Evolutionary conservation across 1,140 invertebrate genomes (phyloP).

Genomic region (Neotoxoptera formosana): DNA sequence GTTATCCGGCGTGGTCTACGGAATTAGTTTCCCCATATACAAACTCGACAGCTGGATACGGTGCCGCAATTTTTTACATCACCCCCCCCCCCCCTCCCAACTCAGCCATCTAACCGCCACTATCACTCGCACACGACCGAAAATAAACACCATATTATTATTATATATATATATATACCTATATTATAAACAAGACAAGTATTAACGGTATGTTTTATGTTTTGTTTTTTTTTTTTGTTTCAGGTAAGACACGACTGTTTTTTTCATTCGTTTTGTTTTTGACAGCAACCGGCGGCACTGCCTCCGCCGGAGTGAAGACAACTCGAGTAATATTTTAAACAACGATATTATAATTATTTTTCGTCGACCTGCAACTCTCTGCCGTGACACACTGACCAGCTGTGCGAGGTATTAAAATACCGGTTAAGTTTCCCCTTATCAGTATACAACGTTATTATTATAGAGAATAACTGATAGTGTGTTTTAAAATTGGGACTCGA

Average conservation of each 20-base stretch:
- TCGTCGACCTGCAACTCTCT: too few relatives aligned
- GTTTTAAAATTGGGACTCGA: background rate
- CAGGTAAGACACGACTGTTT: constrained; percentile 50
- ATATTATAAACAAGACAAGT: constrained; percentile 8
- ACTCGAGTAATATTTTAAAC: background rate
- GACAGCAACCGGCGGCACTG: background rate
- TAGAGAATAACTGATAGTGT: background rate
- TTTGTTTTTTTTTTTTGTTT: constrained; percentile 39
- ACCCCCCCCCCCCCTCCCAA: too few relatives aligned
- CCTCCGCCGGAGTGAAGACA: background rate
- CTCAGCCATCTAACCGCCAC: background rate
- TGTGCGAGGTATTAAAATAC: background rate
- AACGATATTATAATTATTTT: background rate
- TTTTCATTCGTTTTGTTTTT: background rate
- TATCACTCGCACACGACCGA: background rate
- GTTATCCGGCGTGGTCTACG: background rate
- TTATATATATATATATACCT: background rate
- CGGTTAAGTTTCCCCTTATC: background rate
- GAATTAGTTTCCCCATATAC: constrained; percentile 30
- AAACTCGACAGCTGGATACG: constrained; percentile 1
- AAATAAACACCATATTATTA: background rate
- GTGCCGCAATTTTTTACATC: background rate
- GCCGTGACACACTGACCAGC: background rate
- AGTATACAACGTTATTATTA: background rate
- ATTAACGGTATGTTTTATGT: background rate